A percentile compares a stretch with the other conserved stretches of the same genome.
Conservation (phyloP, 2,888 invertebrate species). For the Hypercompe scribonia region DNA sequence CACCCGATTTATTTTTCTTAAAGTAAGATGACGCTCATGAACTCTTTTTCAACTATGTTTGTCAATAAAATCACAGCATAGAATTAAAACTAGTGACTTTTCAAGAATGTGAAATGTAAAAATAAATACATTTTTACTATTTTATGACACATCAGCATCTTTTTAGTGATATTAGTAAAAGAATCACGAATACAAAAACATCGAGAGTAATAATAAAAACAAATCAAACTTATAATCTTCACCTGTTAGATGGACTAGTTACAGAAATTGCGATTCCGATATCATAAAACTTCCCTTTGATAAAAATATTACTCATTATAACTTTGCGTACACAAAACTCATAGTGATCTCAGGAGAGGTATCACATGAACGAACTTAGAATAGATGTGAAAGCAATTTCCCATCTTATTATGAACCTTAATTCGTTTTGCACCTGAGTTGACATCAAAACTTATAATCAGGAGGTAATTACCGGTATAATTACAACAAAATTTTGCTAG, state of each 20-base stretch:
- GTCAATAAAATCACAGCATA: too few relatives aligned
- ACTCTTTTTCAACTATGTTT: too few relatives aligned
- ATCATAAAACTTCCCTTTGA: slow-evolving; percentile 63
- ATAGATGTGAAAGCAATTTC: slow-evolving; percentile 62
- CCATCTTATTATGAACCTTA: slow-evolving; percentile 59
- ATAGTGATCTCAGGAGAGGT: slow-evolving; percentile 44
- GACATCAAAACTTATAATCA: slow-evolving; percentile 72
- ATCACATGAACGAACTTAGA: slow-evolving; percentile 51
- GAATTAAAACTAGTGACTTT: too few relatives aligned
- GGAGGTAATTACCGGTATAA: slow-evolving; percentile 62
- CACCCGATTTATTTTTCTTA: too few relatives aligned
- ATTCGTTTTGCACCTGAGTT: slow-evolving; percentile 70
- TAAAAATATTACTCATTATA: slow-evolving; percentile 67
- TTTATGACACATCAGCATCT: too few relatives aligned
- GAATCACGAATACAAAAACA: too few relatives aligned
- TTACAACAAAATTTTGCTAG: slow-evolving; percentile 49
- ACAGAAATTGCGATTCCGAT: slow-evolving; percentile 55
- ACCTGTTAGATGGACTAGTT: slow-evolving; percentile 45
- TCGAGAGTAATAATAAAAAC: too few relatives aligned
- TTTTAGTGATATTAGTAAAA: too few relatives aligned
- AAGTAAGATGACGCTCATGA: too few relatives aligned
- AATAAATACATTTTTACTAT: too few relatives aligned
- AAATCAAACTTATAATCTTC: slow-evolving; percentile 38
- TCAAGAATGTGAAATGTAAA: too few relatives aligned
- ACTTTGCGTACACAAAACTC: slow-evolving; percentile 55